Evolutionary conservation across 2,888 invertebrate species (phyloP), one percentile per base, ranked within the genome.

Genomic region (Nipponacmea schrenckii): DNA sequence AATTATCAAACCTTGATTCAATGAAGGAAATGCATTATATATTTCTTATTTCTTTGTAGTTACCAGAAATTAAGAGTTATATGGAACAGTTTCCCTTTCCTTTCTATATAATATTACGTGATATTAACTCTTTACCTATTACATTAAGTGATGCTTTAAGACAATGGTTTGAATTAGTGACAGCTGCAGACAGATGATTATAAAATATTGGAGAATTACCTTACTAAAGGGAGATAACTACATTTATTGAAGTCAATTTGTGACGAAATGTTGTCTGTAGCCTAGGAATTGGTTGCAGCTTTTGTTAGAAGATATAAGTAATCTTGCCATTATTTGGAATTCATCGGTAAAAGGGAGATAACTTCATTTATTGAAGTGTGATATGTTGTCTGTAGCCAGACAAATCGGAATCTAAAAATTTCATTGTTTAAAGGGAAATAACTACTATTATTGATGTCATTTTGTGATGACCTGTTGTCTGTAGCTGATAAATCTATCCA

Each of bases 71-170:
- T 82, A 92, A 92, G 79, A 93, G 94, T 0, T 98, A 98, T 88
- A 93, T 99, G 91, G 97, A 98, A 84, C 92, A 92, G 66, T 99
- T 99, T 90, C 99, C 99, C 0, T 99, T 99, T 89, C 97, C 98
- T 0, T 98, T 96, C 91, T 99, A 99, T 89, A 92, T 99, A 67
- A 94, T 99, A 83, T 92, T 99, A 44, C 91, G 96, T 73, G 96
- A 98, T 86, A 93, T 98, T 83, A 93, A 93, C 75, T 93, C 94
- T 39, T 90, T 99, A 73, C 98, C 99, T 0, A 91, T 92, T 48
- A 95, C 97, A 1, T 91, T 99, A 44, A 96, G 98, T 81, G 98
- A 99, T 88, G 98, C 98, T 0, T 91, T 99, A 75, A 91, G 98
- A 72, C 98, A 99, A 87, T 99, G 99, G 99, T 99, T 99, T 89